Conservation (phyloP, 2,888 invertebrate genomes). For the Drosophila fungiperda region DNA sequence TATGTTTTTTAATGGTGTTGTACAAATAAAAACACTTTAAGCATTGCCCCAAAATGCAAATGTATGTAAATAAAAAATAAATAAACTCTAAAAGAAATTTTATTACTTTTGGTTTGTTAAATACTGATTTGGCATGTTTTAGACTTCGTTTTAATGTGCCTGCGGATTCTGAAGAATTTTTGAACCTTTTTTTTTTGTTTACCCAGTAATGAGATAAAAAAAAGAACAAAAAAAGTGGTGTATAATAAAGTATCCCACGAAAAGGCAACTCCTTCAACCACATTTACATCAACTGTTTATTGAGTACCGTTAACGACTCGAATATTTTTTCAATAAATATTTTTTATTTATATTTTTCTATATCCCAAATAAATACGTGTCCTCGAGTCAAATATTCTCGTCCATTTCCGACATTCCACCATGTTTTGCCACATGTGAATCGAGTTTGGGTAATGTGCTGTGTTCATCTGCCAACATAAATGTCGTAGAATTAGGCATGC, state of each 20-base stretch:
- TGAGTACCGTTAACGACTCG: neutral
- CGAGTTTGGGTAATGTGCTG: conserved; percentile 15
- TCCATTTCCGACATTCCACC: neutral
- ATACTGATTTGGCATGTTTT: neutral
- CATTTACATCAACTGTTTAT: neutral
- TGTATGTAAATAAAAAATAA: conserved; percentile 3
- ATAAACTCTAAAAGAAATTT: neutral
- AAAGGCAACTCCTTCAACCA: neutral
- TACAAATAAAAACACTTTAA: neutral
- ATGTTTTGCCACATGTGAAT: conserved; percentile 10
- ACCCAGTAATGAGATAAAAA: neutral
- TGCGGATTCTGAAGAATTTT: neutral
- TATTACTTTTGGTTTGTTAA: neutral
- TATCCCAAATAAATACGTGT: neutral
- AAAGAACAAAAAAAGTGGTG: neutral
- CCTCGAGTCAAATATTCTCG: neutral
- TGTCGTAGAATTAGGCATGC: conserved; percentile 39
- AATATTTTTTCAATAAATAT: neutral
- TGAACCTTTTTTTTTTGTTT: neutral
- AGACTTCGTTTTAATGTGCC: neutral
- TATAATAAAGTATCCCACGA: neutral
- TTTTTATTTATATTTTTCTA: neutral
- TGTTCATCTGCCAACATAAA: neutral
- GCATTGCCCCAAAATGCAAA: neutral
- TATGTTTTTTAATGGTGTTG: conserved; percentile 4